Evolutionary conservation across 1,140 invertebrate species (phyloP).

Genomic region (Parapsyche elsis): DNA sequence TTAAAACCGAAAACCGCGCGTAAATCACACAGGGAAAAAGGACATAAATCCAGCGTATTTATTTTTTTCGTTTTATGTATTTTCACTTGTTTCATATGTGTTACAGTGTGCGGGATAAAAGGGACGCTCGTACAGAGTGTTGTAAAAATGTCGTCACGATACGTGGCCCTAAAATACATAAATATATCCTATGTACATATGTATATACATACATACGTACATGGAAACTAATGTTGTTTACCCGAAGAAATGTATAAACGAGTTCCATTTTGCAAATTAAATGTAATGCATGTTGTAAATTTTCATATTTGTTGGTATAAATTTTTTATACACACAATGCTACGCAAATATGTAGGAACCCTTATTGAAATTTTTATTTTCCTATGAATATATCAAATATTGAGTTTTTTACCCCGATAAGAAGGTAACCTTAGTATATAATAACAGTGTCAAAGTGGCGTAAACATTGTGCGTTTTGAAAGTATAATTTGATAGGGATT

Average conservation of each 20-base stretch:
- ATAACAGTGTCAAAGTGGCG: conserved; percentile 12
- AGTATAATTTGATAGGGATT: conserved; percentile 20
- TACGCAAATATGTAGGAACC: background rate
- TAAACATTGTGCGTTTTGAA: conserved; percentile 14
- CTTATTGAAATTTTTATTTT: conserved; percentile 24
- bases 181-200: no score
- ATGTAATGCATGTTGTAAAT: no score
- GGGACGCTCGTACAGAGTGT: background rate
- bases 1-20: conserved; percentile 23
- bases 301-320: no score
- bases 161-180: background rate
- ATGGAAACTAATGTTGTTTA: no score
- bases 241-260: no score
- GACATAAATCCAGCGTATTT: conserved; percentile 5
- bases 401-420: background rate
- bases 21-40: background rate
- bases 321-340: no score
- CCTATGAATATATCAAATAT: conserved; percentile 13
- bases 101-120: background rate
- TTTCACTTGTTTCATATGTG: background rate
- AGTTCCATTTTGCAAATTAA: no score
- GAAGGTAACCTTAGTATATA: background rate
- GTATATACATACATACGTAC: no score
- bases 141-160: background rate
- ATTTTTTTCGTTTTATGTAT: conserved; percentile 14